phyloP scores from a whole-genome alignment of 2,113 vertebrate species.

The Oreochromis spilurus region DNA sequence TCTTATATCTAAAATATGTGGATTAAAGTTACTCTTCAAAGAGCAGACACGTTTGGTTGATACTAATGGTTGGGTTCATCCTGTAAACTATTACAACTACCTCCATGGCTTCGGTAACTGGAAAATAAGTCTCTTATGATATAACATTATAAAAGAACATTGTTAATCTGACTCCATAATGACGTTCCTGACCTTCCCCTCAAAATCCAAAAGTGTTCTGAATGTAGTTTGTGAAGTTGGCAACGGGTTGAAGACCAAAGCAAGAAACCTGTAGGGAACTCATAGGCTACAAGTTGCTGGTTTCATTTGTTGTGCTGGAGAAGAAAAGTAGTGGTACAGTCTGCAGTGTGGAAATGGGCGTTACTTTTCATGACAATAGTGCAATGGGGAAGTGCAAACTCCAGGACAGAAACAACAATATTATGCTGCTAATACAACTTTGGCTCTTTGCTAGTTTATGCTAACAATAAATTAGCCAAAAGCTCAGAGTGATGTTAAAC shows the following conservation, averaged over 20 bases:
- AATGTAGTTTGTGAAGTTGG: not conserved
- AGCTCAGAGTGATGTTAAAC: accelerated
- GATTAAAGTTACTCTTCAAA: not conserved
- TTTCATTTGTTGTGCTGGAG: not conserved
- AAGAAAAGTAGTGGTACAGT: not conserved
- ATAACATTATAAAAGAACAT: not conserved
- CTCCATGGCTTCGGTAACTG: accelerated
- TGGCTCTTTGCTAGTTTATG: not conserved
- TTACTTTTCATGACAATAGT: not conserved
- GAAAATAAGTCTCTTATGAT: not conserved
- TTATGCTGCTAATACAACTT: not conserved
- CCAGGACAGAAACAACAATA: not conserved
- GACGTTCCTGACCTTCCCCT: not conserved
- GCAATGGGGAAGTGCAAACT: not conserved
- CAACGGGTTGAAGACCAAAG: not conserved
- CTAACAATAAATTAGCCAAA: not conserved
- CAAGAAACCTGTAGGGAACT: accelerated
- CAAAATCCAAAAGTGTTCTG: not conserved
- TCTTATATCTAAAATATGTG: not conserved
- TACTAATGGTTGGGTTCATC: not conserved
- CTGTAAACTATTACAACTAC: not conserved
- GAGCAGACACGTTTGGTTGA: not conserved
- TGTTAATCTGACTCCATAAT: not conserved
- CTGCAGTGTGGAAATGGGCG: not conserved
- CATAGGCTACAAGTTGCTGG: not conserved